Evolutionary conservation across 2,797 vertebrate species (phyloP), one percentile per base, ranked within the genome.

Genomic region (Argentina silus): DNA sequence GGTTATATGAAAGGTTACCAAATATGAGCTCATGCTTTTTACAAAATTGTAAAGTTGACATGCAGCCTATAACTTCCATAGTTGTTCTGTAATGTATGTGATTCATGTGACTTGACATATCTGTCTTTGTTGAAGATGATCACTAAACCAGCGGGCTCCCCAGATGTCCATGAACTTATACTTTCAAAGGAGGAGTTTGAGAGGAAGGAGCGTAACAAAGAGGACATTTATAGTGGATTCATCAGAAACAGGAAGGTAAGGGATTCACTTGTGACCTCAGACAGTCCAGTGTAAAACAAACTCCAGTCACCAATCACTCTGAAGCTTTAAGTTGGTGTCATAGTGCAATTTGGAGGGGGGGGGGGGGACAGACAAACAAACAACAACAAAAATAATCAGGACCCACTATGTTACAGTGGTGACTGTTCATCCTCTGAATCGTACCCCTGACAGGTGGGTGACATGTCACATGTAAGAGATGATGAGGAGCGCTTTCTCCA

Each of bases 111-210:
- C 14, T 36, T 15, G 2, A 21, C 21, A 74, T 7, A 42, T n/a
- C 48, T 65, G 72, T 86, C 2, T 71, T 56, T 75, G 17, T 78
- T 67, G 21, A 77, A 91, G 97, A 96, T 99, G 93, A 97, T 99
- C 83, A 98, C 89, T 80, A 98, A 96, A 84, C 89, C 96, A 50
- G 78, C 75, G 15, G 68, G 85, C 73, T 96, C 93, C 69, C 94
- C 94, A 76, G 96, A 99, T 89, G 96, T 98, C 74, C 97, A 98
- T 72, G 97, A 99, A 61, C 92, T 99, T 86, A 43, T 96, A 19
- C 86, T 99, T 81, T 98, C 97, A 64, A 96, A 97, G 90, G 95
- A 97, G 27, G 95, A 96, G 69, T 99, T 99, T 94, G 92, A 97
- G 88, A 94, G 87, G 77, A 99, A 95, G 81, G 96, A 96, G 79